Evolutionary conservation across 2,113 vertebrate species (phyloP).

Genomic region (Silurus glanis): DNA sequence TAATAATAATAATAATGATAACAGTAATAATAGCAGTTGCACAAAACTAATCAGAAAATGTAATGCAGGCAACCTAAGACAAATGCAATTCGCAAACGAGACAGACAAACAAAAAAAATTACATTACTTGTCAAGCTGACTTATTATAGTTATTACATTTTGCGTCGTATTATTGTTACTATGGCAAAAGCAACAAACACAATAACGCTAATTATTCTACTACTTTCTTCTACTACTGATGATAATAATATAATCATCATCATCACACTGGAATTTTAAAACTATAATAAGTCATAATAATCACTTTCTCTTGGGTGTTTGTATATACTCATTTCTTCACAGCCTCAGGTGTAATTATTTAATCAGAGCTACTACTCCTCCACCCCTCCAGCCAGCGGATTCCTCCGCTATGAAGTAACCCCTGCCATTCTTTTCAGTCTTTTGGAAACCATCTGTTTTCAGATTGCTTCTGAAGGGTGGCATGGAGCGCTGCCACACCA

Average conservation of each 20-base stretch:
- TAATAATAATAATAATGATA: not conserved
- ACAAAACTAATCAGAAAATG: not conserved
- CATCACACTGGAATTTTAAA: not conserved
- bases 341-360: slow-evolving; percentile 36
- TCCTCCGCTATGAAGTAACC: slow-evolving; percentile 16
- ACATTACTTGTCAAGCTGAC: slow-evolving; percentile 3
- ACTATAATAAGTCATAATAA: slow-evolving; percentile 12
- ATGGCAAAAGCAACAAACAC: not conserved
- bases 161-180: not conserved
- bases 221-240: not conserved
- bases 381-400: not conserved
- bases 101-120: not conserved
- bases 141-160: not conserved
- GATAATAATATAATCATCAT: slow-evolving; percentile 1
- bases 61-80: not conserved
- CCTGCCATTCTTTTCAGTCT: not conserved
- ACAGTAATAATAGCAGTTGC: not conserved
- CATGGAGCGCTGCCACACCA: not conserved
- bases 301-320: not conserved
- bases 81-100: not conserved
- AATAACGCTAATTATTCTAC: not conserved
- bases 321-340: not conserved
- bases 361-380: slow-evolving; percentile 24
- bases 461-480: not conserved
- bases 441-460: slow-evolving; percentile 5